Conservation (phyloP, 2,113 vertebrate genomes). For the Charina bottae region DNA sequence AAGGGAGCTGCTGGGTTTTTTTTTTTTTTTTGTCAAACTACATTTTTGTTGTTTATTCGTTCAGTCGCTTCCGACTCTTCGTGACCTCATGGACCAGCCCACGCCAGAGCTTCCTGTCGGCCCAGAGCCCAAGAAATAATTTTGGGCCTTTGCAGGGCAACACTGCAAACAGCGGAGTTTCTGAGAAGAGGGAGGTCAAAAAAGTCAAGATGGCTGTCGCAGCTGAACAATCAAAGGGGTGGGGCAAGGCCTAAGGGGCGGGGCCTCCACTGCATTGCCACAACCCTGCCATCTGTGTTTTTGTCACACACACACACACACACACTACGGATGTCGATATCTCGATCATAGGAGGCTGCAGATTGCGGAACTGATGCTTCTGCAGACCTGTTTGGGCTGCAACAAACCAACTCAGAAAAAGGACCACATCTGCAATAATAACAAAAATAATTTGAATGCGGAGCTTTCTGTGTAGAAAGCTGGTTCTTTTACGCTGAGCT, state of each 20-base stretch:
- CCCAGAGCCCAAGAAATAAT: too few relatives aligned
- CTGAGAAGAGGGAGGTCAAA: not conserved
- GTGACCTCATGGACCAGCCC: too few relatives aligned
- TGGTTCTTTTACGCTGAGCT: not conserved
- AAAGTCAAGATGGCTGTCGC: not conserved
- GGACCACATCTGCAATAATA: not conserved
- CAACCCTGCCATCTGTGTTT: not conserved
- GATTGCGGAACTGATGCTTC: not conserved
- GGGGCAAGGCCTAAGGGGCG: not conserved
- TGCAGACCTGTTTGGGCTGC: not conserved
- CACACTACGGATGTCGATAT: not conserved
- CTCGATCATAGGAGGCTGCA: not conserved
- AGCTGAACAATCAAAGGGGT: not conserved
- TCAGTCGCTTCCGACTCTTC: too few relatives aligned
- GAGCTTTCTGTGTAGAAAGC: too few relatives aligned
- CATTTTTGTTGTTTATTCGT: too few relatives aligned
- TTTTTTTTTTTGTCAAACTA: too few relatives aligned
- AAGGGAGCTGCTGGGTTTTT: not conserved
- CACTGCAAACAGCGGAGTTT: not conserved
- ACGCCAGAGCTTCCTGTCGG: too few relatives aligned
- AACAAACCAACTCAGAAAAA: not conserved
- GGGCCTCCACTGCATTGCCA: not conserved
- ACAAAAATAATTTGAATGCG: not conserved
- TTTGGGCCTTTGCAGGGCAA: not conserved
- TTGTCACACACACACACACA: not conserved